phyloP scores from a whole-genome alignment of 2,113 vertebrate genomes.

The Notarius lentiginosus region DNA sequence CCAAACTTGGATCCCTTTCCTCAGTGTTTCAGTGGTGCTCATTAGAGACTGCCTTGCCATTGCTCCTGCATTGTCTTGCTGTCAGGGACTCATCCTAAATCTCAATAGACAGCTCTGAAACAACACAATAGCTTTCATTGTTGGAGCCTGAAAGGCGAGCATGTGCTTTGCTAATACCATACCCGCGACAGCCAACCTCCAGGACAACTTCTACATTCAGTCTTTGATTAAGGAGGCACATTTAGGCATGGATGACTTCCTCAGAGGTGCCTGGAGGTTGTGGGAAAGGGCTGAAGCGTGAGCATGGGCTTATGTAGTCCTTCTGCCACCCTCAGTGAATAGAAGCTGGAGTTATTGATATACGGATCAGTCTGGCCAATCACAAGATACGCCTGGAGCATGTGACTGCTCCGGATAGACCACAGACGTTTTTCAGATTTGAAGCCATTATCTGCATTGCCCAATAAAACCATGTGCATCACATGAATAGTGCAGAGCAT shows the following conservation, averaged over 20 bases:
- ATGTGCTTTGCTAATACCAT: constrained; percentile 79
- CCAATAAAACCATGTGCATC: not conserved
- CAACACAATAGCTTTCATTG: constrained; percentile 78
- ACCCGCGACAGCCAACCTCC: constrained; percentile 76
- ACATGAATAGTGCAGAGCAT: constrained; percentile 5
- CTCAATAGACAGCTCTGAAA: constrained; percentile 71
- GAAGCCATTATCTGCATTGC: not conserved
- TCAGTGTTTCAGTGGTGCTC: constrained; percentile 14
- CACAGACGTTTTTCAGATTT: not conserved
- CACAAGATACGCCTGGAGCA: not conserved
- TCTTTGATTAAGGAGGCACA: constrained; percentile 81
- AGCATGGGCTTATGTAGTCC: constrained; percentile 63
- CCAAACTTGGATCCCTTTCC: constrained; percentile 14
- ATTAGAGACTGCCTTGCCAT: constrained; percentile 43
- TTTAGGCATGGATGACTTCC: constrained; percentile 88
- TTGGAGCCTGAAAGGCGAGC: constrained; percentile 74
- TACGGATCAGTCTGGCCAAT: constrained; percentile 10
- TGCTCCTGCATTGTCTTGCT: constrained; percentile 61
- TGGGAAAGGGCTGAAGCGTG: constrained; percentile 77
- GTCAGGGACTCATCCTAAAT: constrained; percentile 66
- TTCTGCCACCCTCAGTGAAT: constrained; percentile 43
- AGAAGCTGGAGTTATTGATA: constrained; percentile 60
- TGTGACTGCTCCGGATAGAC: constrained; percentile 22
- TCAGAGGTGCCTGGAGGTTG: constrained; percentile 77
- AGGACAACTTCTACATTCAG: constrained; percentile 79